Evolutionary conservation across 1,140 invertebrate species (phyloP).

Genomic region (Oryzaephilus surinamensis): DNA sequence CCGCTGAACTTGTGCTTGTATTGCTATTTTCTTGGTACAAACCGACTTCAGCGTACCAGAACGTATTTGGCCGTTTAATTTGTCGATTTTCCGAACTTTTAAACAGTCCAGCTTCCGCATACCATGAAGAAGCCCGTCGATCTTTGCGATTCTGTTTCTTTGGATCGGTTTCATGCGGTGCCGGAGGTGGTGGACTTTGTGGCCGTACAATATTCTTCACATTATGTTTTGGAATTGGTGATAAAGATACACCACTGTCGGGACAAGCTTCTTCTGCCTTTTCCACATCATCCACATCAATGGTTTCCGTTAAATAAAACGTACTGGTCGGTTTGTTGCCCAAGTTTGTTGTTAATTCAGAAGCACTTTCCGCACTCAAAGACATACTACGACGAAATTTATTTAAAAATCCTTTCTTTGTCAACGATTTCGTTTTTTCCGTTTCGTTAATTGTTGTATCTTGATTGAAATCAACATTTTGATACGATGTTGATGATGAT

Average conservation of each 20-base stretch:
- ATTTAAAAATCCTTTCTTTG: conserved; percentile 23
- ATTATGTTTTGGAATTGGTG: conserved; percentile 15
- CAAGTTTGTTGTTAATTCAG: conserved; percentile 18
- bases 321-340: conserved; percentile 41
- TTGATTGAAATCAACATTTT: conserved; percentile 2
- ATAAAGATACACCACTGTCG: conserved; percentile 16
- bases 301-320: conserved; percentile 52
- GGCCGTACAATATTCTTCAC: conserved; percentile 24
- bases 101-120: conserved; percentile 43
- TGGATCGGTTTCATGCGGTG: too few relatives aligned
- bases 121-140: conserved; percentile 37
- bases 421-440: conserved; percentile 9
- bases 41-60: conserved; percentile 53
- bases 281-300: conserved; percentile 39
- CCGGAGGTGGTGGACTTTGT: conserved; percentile 31
- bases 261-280: conserved; percentile 1
- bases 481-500: conserved; percentile 5
- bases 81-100: conserved; percentile 23
- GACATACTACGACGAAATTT: conserved; percentile 32
- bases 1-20: conserved; percentile 25
- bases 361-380: conserved; percentile 21
- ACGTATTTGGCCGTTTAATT: conserved; percentile 28
- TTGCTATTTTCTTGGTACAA: conserved; percentile 46
- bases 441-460: background rate
- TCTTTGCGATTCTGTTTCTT: conserved; percentile 5